Evolutionary conservation across 2,888 invertebrate species (phyloP), one percentile per base, ranked within the genome.

Genomic region (Caenorhabditis sinica): DNA sequence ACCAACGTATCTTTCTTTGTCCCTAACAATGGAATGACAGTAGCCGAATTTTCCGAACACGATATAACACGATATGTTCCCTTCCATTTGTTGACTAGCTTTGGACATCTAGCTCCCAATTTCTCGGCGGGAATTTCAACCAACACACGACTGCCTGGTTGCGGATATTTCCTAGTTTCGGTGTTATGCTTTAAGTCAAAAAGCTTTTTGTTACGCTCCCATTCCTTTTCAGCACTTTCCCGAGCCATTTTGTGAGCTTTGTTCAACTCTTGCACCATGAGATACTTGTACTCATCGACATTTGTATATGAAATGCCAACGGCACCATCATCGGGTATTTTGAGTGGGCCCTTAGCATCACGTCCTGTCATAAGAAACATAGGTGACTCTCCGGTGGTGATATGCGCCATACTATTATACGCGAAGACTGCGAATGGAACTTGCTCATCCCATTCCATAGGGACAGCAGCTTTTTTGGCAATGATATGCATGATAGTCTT

Each of bases 341-440:
- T 4, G 11, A 66, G 71, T 0, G 60, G 28, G 3, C 40, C 11
- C 11, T 30, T n/a, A n/a, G 81, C 28, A 40, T 86, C 86, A 25
- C 80, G 71, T 1, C 82, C 84, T 33, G 76, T 61, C 61, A 82
- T 36, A 20, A 86, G 43, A 63, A 74, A 84, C 36, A 61, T 28
- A 2, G 86, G 86, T 15, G 66, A 45, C 25, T 85, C 84, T 1
- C 82, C 85, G n/a, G 85, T 86, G 2, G 79, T 15, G 13, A 40
- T 28, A 51, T 88, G 87, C 8, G 43, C 40, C 5, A 60, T 28
- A 17, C 25, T 40, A 45, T 88, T 88, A 33, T 88, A 88, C 13
- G 88, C 85, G 25, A 68, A 88, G 17, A 85, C 56, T 3, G 66
- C 80, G 33, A 53, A 82, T 17, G 82, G 84, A n/a, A 88, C 28